These are phyloP conservation scores for Hybognathus amarus DNA, from an alignment of 2,797 vertebrate genomes.

Conservation along the genomic window DNA sequence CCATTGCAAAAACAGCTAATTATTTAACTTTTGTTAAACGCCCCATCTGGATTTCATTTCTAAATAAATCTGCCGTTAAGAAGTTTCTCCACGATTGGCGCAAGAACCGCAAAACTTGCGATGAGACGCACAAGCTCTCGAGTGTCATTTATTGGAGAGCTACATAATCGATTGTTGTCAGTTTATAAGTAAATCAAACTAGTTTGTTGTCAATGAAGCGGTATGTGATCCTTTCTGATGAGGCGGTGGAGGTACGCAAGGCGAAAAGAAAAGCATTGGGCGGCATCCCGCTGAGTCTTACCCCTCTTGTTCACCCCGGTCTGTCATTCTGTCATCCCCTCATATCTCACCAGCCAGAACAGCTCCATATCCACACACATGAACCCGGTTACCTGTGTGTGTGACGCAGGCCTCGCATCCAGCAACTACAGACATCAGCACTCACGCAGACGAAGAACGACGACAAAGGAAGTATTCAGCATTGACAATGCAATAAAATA, in stretches of 20 bases:
- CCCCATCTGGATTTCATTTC: conserved; percentile 37
- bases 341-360: conserved; percentile 46
- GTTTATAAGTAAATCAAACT: conserved; percentile 14
- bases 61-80: conserved; percentile 32
- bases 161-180: background rate
- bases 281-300: conserved; percentile 32
- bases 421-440: background rate
- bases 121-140: background rate
- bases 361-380: conserved; percentile 45
- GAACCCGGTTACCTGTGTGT: conserved; percentile 40
- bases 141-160: conserved; percentile 1
- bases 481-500: background rate
- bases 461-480: background rate
- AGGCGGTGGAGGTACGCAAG: background rate
- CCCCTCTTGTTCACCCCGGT: conserved; percentile 20
- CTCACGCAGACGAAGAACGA: background rate
- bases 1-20: conserved; percentile 29
- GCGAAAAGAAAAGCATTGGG: conserved; percentile 5
- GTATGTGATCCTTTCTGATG: background rate
- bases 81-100: background rate
- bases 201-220: conserved; percentile 14
- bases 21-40: conserved; percentile 23
- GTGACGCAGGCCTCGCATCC: background rate
- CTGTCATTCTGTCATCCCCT: conserved; percentile 47
- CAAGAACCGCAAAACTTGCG: background rate